Evolutionary conservation across 1,140 invertebrate genomes (phyloP), one percentile per base, ranked within the genome.

Genomic region (Lepidostoma basale): DNA sequence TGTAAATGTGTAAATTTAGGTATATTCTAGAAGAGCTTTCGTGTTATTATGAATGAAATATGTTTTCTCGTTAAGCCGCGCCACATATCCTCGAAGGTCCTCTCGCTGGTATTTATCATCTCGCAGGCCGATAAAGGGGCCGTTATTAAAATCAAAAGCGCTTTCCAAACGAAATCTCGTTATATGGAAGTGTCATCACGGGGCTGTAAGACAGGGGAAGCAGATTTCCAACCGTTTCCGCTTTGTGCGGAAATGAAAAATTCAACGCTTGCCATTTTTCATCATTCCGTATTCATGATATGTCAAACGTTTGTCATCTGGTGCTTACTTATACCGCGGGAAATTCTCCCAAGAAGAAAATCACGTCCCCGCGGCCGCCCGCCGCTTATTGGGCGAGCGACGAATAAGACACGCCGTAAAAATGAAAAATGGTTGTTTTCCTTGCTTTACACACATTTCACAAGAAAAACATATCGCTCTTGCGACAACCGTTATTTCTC

Each of bases 241-340:
- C 30, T 8, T 23, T 23, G 39, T 23, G 23, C 22, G 56, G 56
- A 59, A 59, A 59, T 59, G 54, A 56, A 68, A 68, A 68, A 68
- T 59, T 49, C 44, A 49, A 30, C 54, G 62, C 47, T 44, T 58
- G 59, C 58, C 45, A 69, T 63, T 65, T 69, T 69, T 69, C 45
- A 58, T 36, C 68, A 58, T 69, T 69, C 42, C 30, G 67, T 69
- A 69, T 69, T 69, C 68, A 69, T 65, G 62, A 69, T 64, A 69
- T 65, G 68, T 69, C 68, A 69, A 69, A 69, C 62, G 68, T 59
- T 69, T 69, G 62, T 69, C 68, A 69, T 64, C 30, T 44, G 52
- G 45, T 22, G 44, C 45, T 40, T 69, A 59, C 40, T 69, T 69
- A 58, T 64, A 69, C 40, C 40, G 67, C 23, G 28, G 47, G 40